Conservation (phyloP, 2,113 vertebrate species). For the Equus przewalskii region DNA sequence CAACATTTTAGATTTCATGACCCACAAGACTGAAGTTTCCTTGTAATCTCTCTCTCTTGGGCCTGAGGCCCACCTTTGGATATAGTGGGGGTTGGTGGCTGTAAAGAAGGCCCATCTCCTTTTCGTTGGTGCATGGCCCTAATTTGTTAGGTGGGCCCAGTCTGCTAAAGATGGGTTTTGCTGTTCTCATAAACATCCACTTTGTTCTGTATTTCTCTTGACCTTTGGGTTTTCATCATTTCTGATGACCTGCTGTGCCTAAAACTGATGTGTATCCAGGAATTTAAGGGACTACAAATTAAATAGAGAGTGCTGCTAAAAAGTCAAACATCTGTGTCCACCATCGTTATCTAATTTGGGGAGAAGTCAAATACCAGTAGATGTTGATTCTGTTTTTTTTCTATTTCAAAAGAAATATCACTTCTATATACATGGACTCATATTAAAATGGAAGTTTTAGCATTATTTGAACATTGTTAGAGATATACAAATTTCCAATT, state of each 20-base stretch:
- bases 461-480: neutral
- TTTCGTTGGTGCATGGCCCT: neutral
- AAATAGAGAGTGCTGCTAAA: neutral
- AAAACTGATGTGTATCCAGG: neutral
- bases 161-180: neutral
- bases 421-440: neutral
- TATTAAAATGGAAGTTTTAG: neutral
- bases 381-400: neutral
- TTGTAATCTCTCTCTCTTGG: neutral
- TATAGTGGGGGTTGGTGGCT: neutral
- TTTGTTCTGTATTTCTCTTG: neutral
- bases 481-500: neutral
- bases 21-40: neutral
- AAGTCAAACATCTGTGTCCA: neutral
- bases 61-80: neutral
- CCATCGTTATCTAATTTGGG: neutral
- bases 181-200: neutral
- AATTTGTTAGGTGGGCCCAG: neutral
- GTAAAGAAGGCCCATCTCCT: neutral
- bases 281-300: neutral
- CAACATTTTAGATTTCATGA: neutral
- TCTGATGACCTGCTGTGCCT: neutral
- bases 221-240: neutral
- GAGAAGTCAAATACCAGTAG: neutral
- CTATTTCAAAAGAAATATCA: slow-evolving; percentile 8